Conservation (phyloP, 92 coral and sea anemone species). For the Zoanthus gigantus region DNA sequence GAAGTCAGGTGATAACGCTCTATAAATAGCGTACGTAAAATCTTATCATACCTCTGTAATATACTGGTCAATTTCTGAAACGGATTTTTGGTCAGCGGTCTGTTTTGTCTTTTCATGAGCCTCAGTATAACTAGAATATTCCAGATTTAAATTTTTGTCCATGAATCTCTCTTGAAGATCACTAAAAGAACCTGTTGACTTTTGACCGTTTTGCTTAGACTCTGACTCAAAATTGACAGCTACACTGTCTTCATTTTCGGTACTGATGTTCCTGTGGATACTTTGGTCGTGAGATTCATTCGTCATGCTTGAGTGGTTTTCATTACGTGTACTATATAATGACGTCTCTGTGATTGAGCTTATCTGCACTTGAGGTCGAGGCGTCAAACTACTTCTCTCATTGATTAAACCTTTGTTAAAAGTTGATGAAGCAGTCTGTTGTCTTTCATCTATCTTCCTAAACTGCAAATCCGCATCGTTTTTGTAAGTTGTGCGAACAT, state of each 20-base stretch:
- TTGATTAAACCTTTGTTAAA: neutral
- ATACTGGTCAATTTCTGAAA: too few species aligned
- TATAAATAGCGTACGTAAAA: too few species aligned
- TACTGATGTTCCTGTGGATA: neutral
- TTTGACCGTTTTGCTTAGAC: neutral
- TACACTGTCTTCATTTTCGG: neutral
- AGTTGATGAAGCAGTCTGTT: neutral
- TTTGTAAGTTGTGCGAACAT: neutral
- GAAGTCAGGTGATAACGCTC: too few species aligned
- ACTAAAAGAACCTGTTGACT: neutral
- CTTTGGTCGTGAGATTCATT: neutral
- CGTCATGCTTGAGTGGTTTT: conserved; percentile 13
- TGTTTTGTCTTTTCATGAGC: neutral
- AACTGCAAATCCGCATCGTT: conserved; percentile 13
- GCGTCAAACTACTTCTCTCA: neutral
- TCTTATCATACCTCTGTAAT: too few species aligned
- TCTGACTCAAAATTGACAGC: neutral
- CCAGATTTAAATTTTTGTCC: neutral
- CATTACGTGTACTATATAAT: neutral
- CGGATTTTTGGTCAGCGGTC: too few species aligned
- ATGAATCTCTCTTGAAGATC: neutral
- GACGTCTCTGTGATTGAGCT: neutral
- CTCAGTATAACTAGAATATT: neutral
- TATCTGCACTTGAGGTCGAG: neutral
- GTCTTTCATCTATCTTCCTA: neutral